A percentile compares a stretch with the other conserved stretches of the same genome.
phyloP scores from a whole-genome alignment of 2,113 vertebrate genomes.

The Poeciliopsis turrubarensis region DNA sequence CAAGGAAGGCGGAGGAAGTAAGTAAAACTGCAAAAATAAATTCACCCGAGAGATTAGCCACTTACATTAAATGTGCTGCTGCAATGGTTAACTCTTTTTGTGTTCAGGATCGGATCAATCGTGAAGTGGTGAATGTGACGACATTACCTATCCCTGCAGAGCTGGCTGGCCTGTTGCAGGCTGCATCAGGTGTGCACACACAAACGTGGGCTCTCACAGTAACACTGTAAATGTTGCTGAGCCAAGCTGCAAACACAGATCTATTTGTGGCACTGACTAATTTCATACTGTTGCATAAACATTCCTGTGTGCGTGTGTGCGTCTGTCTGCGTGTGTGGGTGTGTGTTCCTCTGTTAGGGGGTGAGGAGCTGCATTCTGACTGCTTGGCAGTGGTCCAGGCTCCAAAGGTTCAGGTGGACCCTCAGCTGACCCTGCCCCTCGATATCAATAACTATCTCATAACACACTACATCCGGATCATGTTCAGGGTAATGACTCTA shows the following conservation, averaged over 20 bases:
- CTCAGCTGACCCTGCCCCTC: constrained; percentile 88
- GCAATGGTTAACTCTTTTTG: neutral
- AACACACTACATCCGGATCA: constrained; percentile 89
- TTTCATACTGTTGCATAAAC: neutral
- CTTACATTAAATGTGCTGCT: neutral
- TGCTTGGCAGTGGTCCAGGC: constrained; percentile 83
- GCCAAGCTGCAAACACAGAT: neutral
- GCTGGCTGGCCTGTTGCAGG: constrained; percentile 85
- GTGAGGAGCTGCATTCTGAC: constrained; percentile 77
- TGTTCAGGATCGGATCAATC: constrained; percentile 87
- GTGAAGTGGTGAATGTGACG: constrained; percentile 91
- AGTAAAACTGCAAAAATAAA: constrained; percentile 65
- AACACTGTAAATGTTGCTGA: neutral
- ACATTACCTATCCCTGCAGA: constrained; percentile 91
- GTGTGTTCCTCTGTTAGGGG: constrained; percentile 58
- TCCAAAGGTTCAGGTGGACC: constrained; percentile 84
- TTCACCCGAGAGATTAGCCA: neutral
- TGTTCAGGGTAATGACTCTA: constrained; percentile 86
- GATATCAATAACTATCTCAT: constrained; percentile 97
- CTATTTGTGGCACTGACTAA: neutral
- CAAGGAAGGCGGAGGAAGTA: constrained; percentile 82
- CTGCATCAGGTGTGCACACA: constrained; percentile 77
- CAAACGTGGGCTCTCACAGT: neutral
- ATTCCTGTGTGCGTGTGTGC: constrained; percentile 4
- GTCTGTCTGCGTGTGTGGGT: constrained; percentile 18